phyloP scores from a whole-genome alignment of 2,888 invertebrate species.

The Gasteruption jaculator region DNA sequence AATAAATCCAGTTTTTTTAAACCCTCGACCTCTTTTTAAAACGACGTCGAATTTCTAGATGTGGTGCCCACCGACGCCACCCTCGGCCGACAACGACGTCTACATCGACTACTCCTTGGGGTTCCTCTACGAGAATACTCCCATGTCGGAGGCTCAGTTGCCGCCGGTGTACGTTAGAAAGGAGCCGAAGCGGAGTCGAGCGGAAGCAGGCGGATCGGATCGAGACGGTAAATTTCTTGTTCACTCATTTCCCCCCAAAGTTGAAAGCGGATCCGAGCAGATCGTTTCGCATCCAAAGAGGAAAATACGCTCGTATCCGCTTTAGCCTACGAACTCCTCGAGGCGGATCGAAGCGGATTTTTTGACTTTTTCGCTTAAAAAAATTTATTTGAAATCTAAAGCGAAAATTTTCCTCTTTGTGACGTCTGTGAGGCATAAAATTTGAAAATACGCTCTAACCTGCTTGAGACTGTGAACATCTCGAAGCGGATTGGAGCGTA shows the following conservation, averaged over 20 bases:
- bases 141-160: constrained; percentile 73
- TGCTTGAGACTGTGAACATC: too few relatives aligned
- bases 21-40: too few relatives aligned
- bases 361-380: too few relatives aligned
- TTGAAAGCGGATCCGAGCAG: constrained; percentile 6
- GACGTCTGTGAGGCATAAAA: too few relatives aligned
- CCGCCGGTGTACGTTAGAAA: constrained; percentile 78
- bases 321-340: too few relatives aligned
- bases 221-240: constrained; percentile 48
- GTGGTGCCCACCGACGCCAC: constrained; percentile 97
- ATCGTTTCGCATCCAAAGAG: background rate
- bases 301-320: too few relatives aligned
- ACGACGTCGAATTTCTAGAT: constrained; percentile 69
- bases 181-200: constrained; percentile 68
- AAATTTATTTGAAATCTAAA: too few relatives aligned
- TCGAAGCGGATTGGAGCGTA: too few relatives aligned
- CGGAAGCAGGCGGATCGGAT: constrained; percentile 58
- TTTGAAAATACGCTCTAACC: too few relatives aligned
- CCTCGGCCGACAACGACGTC: constrained; percentile 86
- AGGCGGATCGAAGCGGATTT: too few relatives aligned
- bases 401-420: too few relatives aligned
- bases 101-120: constrained; percentile 83
- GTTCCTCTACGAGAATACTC: constrained; percentile 76
- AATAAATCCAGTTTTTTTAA: constrained; percentile 8
- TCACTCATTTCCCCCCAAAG: too few relatives aligned